These are phyloP conservation scores for Catharus ustulatus DNA, from an alignment of 2,797 vertebrate species.

Conservation along the genomic window DNA sequence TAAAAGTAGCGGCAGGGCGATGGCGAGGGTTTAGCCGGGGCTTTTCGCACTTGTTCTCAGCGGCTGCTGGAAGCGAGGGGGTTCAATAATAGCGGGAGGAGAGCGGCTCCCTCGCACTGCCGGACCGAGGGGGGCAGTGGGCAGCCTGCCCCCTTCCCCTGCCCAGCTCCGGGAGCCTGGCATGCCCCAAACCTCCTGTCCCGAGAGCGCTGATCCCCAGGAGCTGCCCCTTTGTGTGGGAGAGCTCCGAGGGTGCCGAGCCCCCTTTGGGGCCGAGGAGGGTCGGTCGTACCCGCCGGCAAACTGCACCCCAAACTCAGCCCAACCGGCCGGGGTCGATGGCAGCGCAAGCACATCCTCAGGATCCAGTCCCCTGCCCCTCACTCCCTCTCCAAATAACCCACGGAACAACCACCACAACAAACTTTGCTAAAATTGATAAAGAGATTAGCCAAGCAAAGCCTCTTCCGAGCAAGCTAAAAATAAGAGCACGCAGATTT, in stretches of 20 bases:
- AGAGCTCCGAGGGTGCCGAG: not conserved
- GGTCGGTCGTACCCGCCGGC: not conserved
- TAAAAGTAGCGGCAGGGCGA: conserved; percentile 26
- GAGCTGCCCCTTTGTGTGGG: not conserved
- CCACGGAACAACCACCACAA: not conserved
- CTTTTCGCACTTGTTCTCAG: conserved; percentile 10
- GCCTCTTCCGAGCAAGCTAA: conserved; percentile 59
- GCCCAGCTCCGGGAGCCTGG: not conserved
- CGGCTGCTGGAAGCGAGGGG: not conserved
- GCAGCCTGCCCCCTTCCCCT: not conserved
- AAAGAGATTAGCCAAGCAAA: conserved; percentile 50
- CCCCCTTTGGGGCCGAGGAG: too few species aligned
- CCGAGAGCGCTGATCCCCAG: not conserved
- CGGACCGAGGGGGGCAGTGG: not conserved
- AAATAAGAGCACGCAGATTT: conserved; percentile 39
- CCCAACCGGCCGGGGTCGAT: not conserved
- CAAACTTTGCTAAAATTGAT: conserved; percentile 53
- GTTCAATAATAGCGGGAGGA: not conserved
- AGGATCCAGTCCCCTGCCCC: not conserved
- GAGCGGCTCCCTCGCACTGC: not conserved
- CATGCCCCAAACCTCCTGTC: not conserved
- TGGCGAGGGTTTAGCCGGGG: not conserved
- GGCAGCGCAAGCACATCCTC: not conserved
- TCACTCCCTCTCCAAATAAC: not conserved
- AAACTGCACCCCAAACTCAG: conserved; percentile 20